Evolutionary conservation across 2,797 vertebrate genomes (phyloP), one percentile per base, ranked within the genome.

Genomic region (Manis javanica): DNA sequence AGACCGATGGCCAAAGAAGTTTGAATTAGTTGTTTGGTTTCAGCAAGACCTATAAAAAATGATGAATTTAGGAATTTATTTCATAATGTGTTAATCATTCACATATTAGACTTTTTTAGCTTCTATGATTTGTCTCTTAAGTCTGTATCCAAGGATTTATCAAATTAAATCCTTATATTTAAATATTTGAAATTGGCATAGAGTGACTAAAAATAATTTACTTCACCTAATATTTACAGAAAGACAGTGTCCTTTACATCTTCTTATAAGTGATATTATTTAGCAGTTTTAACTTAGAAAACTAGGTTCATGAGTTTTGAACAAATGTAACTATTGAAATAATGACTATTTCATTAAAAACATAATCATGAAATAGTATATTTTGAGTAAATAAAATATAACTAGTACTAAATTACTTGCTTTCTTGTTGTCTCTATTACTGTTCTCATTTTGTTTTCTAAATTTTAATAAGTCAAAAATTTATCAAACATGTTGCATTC

Each of bases 41-140:
- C 75, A 90, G 53, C 68, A 96, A 78, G 63, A 86, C 93, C 97
- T 97, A 57, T 63, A 77, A 96, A 88, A 97, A 92, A 90, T 37
- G 57, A 93, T 21, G 29, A 89, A 0, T 79, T 90, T 53, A 82
- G 69, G 13, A 74, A 84, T 93, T 95, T 49, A 19, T 16, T 85
- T 42, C 2, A 51, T 61, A 90, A 42, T 59, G n/a, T 87, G 5
- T 29, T 77, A 77, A 57, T 7, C 63, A 23, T 83, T 85, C 55
- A 87, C 37, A 42, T 24, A 57, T 39, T 29, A 55, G 46, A 8
- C 1, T 63, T 90, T 86, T 92, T 91, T 86, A 46, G 18, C 11
- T 90, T 87, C 51, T 23, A 46, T 23, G 10, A 68, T 26, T 93
- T 71, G 53, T n/a, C 53, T 90, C 42, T 66, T 66, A 42, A 82